Conservation (phyloP, 2,888 invertebrate species). For the Drosophila borborema region DNA sequence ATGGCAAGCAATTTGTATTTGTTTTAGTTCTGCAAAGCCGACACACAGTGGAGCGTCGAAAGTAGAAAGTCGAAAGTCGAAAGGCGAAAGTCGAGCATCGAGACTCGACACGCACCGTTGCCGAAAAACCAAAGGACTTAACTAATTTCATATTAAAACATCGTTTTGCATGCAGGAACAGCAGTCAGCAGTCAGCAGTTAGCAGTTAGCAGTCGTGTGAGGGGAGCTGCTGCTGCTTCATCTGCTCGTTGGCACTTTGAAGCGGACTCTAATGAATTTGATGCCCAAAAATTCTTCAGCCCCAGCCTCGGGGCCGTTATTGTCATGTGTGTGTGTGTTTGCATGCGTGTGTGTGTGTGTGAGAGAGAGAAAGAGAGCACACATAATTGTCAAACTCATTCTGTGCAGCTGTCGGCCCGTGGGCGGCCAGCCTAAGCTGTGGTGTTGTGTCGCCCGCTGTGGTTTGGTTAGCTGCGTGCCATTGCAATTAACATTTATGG, state of each 20-base stretch:
- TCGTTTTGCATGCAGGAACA: conserved; percentile 82
- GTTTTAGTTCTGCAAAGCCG: conserved; percentile 67
- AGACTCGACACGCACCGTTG: conserved; percentile 60
- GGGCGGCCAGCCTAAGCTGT: conserved; percentile 32
- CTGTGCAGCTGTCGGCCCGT: conserved; percentile 63
- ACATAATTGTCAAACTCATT: conserved; percentile 76
- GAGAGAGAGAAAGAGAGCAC: conserved; percentile 11
- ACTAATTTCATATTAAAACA: conserved; percentile 82
- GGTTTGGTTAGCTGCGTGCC: conserved; percentile 31
- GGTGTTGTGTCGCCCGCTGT: conserved; percentile 2
- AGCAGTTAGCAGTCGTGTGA: not conserved
- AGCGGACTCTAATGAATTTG: conserved; percentile 75
- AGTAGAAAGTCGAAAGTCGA: conserved; percentile 13
- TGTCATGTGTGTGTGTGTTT: conserved; percentile 41
- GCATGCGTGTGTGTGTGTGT: conserved; percentile 6
- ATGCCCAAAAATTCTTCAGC: conserved; percentile 70
- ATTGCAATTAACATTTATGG: conserved; percentile 80
- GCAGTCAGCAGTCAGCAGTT: conserved; percentile 31
- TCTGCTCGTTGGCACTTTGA: conserved; percentile 60
- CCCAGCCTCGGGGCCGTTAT: conserved; percentile 59
- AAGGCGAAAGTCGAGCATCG: not conserved
- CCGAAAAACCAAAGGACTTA: conserved; percentile 78
- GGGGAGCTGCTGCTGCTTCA: not conserved
- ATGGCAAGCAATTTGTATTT: conserved; percentile 81
- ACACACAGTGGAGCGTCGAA: conserved; percentile 12